A percentile compares a stretch with the other conserved stretches of the same genome.
These are phyloP conservation scores for Bos taurus DNA, from an alignment of 2,113 vertebrate genomes.

Conservation along the genomic window ARS-UCD2.0 NC_037344.1:55472501-55473000, in stretches of 20 bases:
- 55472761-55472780: not conserved
- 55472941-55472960: constrained; percentile 1
- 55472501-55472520: not conserved
- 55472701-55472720: not conserved
- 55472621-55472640: not conserved
- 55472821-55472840: not conserved
- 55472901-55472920: not conserved
- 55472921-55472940: constrained; percentile 5
- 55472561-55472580: not conserved
- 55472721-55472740: not conserved
- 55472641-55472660: not conserved
- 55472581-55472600: not conserved
- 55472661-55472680: not conserved
- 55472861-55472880: not conserved
- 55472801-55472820: not conserved
- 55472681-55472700: not conserved
- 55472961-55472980: not conserved
- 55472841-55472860: not conserved
- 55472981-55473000: constrained; percentile 8
- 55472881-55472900: not conserved
- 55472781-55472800: not conserved
- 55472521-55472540: not conserved
- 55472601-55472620: not conserved
- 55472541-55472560: not conserved
- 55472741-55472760: not conserved